Percentiles rank a stretch among this genome's conserved stretches.
Evolutionary conservation across 2,888 invertebrate genomes (phyloP).

Genomic region (Sacculina carcini): DNA sequence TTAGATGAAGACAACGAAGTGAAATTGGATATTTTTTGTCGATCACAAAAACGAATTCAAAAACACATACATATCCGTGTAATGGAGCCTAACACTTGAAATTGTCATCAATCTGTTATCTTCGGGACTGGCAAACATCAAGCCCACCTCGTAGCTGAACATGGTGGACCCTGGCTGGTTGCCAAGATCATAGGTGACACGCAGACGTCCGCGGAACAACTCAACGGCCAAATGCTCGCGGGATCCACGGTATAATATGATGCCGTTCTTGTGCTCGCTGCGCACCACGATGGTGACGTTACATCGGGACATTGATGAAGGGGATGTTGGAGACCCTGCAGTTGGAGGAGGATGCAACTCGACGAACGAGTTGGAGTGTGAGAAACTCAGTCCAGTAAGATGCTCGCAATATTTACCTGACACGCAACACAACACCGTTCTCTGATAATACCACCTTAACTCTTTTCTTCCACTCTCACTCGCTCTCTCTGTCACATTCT

Average conservation of each 20-base stretch:
- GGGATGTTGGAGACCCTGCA: conserved; percentile 6
- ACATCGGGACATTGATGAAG: neutral
- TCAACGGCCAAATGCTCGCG: conserved; percentile 78
- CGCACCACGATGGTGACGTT: conserved; percentile 74
- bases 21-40: too few relatives aligned
- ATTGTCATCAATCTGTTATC: too few relatives aligned
- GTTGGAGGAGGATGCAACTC: conserved; percentile 65
- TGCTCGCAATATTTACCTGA: conserved; percentile 83
- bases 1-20: too few relatives aligned
- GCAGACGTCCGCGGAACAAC: conserved; percentile 72
- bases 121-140: too few relatives aligned
- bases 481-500: too few relatives aligned
- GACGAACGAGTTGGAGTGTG: conserved; percentile 69
- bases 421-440: too few relatives aligned
- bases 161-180: conserved; percentile 92
- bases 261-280: conserved; percentile 65
- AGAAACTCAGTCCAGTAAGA: conserved; percentile 71
- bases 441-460: too few relatives aligned
- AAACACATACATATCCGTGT: too few relatives aligned
- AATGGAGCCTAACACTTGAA: too few relatives aligned
- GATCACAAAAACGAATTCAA: too few relatives aligned
- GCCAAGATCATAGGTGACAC: conserved; percentile 87
- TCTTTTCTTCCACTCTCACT: too few relatives aligned
- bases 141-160: conserved; percentile 38
- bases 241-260: conserved; percentile 74